Evolutionary conservation across 2,113 vertebrate genomes (phyloP), one percentile per base, ranked within the genome.

Genomic region (Rousettus leschenaultii): DNA sequence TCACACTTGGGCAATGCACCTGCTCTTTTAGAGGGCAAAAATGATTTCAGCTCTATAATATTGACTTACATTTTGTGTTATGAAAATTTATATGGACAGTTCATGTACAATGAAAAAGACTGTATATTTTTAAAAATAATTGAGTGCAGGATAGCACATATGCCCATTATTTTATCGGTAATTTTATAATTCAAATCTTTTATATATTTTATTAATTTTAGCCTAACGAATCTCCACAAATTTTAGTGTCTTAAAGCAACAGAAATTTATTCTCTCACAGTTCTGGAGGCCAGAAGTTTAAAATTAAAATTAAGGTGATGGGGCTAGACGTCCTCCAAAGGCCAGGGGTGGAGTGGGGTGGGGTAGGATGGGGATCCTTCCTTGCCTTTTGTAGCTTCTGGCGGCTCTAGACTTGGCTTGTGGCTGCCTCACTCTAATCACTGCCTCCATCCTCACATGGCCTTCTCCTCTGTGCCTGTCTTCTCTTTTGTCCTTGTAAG

Each of bases 11-110:
- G 73, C 59, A 26, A 80, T 57, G 51, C 45, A 86, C 70, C 94
- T 97, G 85, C 71, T 96, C 71, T 90, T 90, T 71, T 61, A 75
- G 51, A 90, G 26, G 57, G 74, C 43, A 92, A 84, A 79, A 80
- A 71, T 84, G 51, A 95, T 85, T 80, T 71, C 38, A 73, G 40
- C 9, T 71, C 38, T 40, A 43, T 24, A 19, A 3, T 45, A 26
- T 33, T 80, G 74, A 86, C 80, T 94, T 82, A 73, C 51, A 75
- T 92, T 79, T 79, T 88, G 38, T 68, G 70, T 95, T 82, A 82
- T 3, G 11, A 6, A 86, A 71, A 38, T 86, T 61, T 35, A 79
- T 53, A 74, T 7, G 80, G 70, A 45, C 15, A 33, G 66, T 53
- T 71, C 2, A 9, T 45, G 9, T 77, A 19, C 65, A 51, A n/a